Evolutionary conservation across 2,113 vertebrate genomes (phyloP).

Genomic region (Harpagus bidentatus): DNA sequence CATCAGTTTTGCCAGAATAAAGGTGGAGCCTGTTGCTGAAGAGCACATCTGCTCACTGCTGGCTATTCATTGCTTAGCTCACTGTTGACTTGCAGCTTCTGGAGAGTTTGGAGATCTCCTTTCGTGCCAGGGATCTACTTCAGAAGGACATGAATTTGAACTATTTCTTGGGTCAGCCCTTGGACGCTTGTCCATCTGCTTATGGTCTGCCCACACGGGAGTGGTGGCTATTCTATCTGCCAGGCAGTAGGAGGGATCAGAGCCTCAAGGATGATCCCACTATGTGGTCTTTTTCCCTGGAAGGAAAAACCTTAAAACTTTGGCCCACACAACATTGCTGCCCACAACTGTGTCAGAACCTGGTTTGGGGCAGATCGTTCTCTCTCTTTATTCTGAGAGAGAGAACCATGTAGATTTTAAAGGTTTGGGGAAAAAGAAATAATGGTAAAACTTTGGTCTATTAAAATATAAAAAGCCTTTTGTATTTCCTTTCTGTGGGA

Average conservation of each 20-base stretch:
- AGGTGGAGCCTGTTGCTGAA: not conserved
- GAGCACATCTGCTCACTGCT: not conserved
- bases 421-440: not conserved
- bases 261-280: not conserved
- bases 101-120: not conserved
- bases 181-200: not conserved
- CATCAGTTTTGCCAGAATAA: not conserved
- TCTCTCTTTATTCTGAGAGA: not conserved
- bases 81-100: not conserved
- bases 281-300: not conserved
- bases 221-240: not conserved
- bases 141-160: not conserved
- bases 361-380: not conserved
- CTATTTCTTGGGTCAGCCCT: not conserved
- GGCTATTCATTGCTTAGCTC: not conserved
- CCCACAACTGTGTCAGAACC: not conserved
- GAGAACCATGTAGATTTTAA: not conserved
- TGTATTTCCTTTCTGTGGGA: not conserved
- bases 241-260: not conserved
- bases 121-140: not conserved
- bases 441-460: not conserved
- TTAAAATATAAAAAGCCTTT: not conserved
- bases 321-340: not conserved
- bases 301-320: not conserved
- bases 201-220: fast-evolving